A percentile compares a stretch with the other conserved stretches of the same genome.
phyloP scores from a whole-genome alignment of 1,140 invertebrate species.

The Planococcus citri region DNA sequence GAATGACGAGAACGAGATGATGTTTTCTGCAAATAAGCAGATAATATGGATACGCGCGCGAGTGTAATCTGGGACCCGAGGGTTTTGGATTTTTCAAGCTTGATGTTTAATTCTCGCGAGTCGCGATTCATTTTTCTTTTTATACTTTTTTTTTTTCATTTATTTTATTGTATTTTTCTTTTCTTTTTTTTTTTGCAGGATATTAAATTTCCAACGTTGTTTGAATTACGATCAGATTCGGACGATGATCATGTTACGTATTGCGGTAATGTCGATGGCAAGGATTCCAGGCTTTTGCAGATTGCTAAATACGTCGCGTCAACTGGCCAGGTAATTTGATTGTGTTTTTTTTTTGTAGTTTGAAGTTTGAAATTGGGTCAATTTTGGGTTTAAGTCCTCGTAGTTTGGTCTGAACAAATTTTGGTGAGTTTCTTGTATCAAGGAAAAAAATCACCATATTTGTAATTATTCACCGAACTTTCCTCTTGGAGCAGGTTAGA shows the following conservation, averaged over 20 bases:
- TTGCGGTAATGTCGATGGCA: constrained; percentile 21
- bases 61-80: no score
- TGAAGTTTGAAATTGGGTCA: neutral
- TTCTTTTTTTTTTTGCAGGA: constrained; percentile 29
- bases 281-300: constrained; percentile 22
- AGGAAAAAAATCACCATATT: no score
- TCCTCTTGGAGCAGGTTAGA: no score
- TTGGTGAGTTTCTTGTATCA: no score
- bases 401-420: no score
- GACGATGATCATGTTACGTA: constrained; percentile 17
- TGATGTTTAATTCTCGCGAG: neutral
- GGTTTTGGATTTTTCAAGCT: neutral
- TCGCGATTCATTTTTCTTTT: neutral
- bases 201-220: constrained; percentile 58
- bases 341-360: neutral
- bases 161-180: neutral
- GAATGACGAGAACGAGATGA: no score
- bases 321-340: constrained; percentile 45
- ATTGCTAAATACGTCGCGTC: constrained; percentile 70
- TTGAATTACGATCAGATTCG: constrained; percentile 51
- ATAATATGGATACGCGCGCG: no score
- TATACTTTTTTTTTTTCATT: no score
- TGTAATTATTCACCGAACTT: no score
- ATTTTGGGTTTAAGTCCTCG: neutral
- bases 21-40: no score